Conservation (phyloP, 2,797 vertebrate genomes). For the Geotria australis region DNA sequence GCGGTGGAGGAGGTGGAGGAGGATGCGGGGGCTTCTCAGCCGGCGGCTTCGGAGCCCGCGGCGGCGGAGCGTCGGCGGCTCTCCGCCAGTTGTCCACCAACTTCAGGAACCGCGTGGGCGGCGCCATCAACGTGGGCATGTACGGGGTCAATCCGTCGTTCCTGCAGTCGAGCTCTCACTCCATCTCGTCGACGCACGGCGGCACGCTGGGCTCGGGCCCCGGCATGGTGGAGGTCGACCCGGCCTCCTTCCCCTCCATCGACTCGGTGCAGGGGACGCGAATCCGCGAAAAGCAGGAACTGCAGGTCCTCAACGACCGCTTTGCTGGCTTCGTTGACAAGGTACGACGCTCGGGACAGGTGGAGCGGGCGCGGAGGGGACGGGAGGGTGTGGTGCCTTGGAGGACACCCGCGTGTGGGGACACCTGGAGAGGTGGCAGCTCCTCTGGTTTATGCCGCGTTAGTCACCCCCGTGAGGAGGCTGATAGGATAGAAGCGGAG, state of each 20-base stretch:
- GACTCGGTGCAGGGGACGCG: slow-evolving; percentile 12
- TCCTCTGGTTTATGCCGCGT: no score
- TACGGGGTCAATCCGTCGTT: slow-evolving; percentile 11
- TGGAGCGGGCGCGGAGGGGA: no score
- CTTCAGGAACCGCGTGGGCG: slow-evolving; percentile 8
- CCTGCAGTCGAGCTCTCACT: slow-evolving; percentile 1
- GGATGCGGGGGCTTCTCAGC: neutral
- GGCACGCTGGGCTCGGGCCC: slow-evolving; percentile 2
- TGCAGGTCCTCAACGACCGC: slow-evolving; percentile 14
- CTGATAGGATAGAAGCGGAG: no score
- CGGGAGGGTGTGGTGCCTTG: no score
- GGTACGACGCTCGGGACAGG: slow-evolving; percentile 3
- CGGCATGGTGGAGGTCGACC: slow-evolving; percentile 9
- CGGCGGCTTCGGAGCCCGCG: neutral
- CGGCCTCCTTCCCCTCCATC: slow-evolving; percentile 9
- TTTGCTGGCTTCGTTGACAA: slow-evolving; percentile 14
- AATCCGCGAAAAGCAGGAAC: slow-evolving; percentile 13
- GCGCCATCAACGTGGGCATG: slow-evolving; percentile 11
- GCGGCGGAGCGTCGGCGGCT: neutral
- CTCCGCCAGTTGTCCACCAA: neutral
- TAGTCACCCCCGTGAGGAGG: no score
- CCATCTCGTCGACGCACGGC: slow-evolving; percentile 1
- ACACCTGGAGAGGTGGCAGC: no score
- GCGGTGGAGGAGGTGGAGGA: neutral
- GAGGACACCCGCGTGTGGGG: no score